A percentile compares a stretch with the other conserved stretches of the same genome.
These are phyloP conservation scores for Serranus cabrilla DNA, from an alignment of 2,797 vertebrate genomes.

Conservation along the genomic window DNA sequence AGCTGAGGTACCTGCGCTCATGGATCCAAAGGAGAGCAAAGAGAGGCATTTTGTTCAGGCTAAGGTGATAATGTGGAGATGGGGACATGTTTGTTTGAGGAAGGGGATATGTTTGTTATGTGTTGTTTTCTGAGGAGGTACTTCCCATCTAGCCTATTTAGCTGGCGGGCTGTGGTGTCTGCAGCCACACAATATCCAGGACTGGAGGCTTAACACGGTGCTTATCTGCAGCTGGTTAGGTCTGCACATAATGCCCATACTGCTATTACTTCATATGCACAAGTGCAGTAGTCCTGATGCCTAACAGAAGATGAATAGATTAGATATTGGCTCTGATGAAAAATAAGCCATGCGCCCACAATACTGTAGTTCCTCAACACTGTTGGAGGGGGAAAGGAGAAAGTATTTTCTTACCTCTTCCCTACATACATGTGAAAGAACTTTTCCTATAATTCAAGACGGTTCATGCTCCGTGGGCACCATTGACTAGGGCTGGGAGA, in stretches of 20 bases:
- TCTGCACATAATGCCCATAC: constrained; percentile 23
- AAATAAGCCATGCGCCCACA: constrained; percentile 3
- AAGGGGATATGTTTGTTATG: constrained; percentile 73
- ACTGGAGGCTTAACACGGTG: constrained; percentile 38
- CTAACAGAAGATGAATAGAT: constrained; percentile 42
- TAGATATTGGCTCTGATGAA: constrained; percentile 25
- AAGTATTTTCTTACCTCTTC: not conserved
- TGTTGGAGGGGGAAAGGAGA: not conserved
- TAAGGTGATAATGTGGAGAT: constrained; percentile 77
- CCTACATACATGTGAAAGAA: not conserved
- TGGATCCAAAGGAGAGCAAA: constrained; percentile 74
- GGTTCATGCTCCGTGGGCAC: not conserved
- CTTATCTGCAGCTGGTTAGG: constrained; percentile 49
- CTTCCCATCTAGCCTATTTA: constrained; percentile 56
- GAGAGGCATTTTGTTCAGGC: constrained; percentile 73
- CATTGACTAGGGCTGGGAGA: too few relatives aligned
- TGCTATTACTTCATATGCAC: constrained; percentile 24
- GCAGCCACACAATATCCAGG: constrained; percentile 43
- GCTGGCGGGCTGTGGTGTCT: constrained; percentile 41
- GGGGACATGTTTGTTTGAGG: constrained; percentile 75
- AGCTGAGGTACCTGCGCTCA: constrained; percentile 85
- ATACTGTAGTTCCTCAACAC: constrained; percentile 1
- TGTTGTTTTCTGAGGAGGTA: constrained; percentile 65
- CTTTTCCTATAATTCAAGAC: not conserved
- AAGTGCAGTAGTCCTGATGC: constrained; percentile 6